phyloP scores from a whole-genome alignment of 1,140 invertebrate species.

The Metopolophium dirhodum region DNA sequence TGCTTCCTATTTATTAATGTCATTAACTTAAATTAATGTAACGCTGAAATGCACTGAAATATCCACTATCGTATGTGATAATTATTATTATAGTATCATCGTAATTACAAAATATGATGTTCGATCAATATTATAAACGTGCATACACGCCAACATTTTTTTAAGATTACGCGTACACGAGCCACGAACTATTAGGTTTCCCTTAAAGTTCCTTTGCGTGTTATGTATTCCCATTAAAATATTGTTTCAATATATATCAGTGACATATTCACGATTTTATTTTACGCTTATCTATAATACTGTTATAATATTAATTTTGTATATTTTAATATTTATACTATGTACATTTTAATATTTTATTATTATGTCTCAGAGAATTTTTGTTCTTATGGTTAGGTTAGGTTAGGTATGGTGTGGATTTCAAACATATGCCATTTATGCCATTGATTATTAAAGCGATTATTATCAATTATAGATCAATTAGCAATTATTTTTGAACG shows the following conservation, averaged over 20 bases:
- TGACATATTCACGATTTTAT: not conserved
- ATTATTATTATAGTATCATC: not conserved
- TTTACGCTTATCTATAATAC: not conserved
- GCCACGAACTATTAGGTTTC: not conserved
- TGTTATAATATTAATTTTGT: not conserved
- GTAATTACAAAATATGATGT: not conserved
- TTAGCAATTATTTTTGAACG: not conserved
- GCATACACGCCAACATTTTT: not conserved
- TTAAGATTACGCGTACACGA: not conserved
- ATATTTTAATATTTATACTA: not conserved
- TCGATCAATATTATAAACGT: not conserved
- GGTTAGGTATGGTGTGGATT: too few relatives aligned
- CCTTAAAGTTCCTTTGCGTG: not conserved
- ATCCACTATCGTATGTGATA: not conserved
- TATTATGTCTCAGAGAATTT: not conserved
- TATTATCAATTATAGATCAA: too few relatives aligned
- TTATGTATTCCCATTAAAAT: not conserved
- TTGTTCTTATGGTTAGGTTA: not conserved
- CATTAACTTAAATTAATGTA: not conserved
- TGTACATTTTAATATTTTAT: not conserved
- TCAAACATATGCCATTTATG: not conserved
- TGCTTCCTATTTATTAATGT: not conserved
- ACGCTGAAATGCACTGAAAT: not conserved
- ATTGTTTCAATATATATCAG: not conserved
- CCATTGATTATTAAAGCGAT: not conserved